These are phyloP conservation scores for Clitarchus hookeri DNA, from an alignment of 2,888 invertebrate genomes.

Conservation along the genomic window DNA sequence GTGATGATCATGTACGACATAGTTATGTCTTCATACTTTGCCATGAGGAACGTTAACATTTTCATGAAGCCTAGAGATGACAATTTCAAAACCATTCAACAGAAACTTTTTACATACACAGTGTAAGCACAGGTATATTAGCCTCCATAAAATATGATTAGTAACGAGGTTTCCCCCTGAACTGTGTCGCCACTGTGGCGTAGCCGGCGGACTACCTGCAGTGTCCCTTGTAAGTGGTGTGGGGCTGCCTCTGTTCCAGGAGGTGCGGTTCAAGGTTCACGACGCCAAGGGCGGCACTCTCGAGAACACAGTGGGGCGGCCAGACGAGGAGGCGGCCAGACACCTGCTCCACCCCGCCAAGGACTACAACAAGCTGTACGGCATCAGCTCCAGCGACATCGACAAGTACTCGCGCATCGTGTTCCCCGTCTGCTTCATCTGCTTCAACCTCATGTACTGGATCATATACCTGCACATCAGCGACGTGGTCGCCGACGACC, in stretches of 20 bases:
- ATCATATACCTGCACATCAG: slow-evolving; percentile 95
- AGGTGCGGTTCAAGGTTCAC: slow-evolving; percentile 93
- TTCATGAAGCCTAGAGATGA: no score
- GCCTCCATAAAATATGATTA: no score
- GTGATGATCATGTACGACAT: no score
- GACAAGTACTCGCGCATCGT: slow-evolving; percentile 98
- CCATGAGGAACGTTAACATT: no score
- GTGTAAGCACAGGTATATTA: no score
- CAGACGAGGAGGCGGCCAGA: slow-evolving; percentile 67
- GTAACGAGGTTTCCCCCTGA: no score
- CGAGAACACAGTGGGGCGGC: slow-evolving; percentile 85
- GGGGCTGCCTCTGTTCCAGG: slow-evolving; percentile 66
- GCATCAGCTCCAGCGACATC: slow-evolving; percentile 94
- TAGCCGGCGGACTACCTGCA: slow-evolving; percentile 29
- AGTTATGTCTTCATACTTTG: no score
- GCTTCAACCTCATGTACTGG: slow-evolving; percentile 99
- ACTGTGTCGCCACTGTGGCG: no score
- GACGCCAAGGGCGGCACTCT: slow-evolving; percentile 91
- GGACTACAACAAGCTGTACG: slow-evolving; percentile 89
- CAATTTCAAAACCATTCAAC: no score
- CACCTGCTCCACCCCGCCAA: slow-evolving; percentile 79
- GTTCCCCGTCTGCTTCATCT: slow-evolving; percentile 97
- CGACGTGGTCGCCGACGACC: slow-evolving; percentile 92
- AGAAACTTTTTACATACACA: no score
- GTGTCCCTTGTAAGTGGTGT: slow-evolving; percentile 59